Base-by-base conservation (phyloP, 2,888 invertebrate genomes). In the Drosophila kokeensis region DNA sequence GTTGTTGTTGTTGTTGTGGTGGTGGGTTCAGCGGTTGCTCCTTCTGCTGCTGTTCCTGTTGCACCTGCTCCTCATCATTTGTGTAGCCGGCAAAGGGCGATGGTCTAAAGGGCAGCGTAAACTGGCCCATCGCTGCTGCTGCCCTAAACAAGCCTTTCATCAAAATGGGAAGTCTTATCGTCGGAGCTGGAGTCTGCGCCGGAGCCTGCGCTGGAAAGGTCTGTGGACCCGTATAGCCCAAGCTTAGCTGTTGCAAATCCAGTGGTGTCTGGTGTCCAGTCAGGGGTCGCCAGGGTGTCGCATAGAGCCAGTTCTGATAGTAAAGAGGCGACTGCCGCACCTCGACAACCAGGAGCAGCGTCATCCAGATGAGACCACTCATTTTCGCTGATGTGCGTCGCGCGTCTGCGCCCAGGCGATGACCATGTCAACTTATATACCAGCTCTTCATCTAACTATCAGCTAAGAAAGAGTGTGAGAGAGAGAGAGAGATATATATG, bases 41-140 rank as follows among this genome's bases (percentile, higher is more conserved):
- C 24, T 48, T 67, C 1, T 53, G 50, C 1, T 60, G 63, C 36
- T 59, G 30, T n/a, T n/a, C n/a, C 4, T 49, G 15, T 30, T 38
- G 27, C 10, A 54, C 11, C 21, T 54, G 49, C 13, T 62, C 58
- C 27, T 63, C 60, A 7, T 87, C 86, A 5, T 74, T 69, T 30
- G 71, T 82, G 49, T 87, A 90, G 38, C 90, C 90, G 5, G 75
- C 77, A 71, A 90, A 90, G 38, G 83, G 90, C 5, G 90, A 90
- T 11, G 90, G 86, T n/a, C 87, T 63, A 58, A 90, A 90, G 30
- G 90, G 90, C 48, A 85, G 66, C 34, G 42, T 65, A 40, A 81
- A 90, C 36, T 69, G 79, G 36, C 49, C 45, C 34, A 63, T 40
- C 13, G 27, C 11, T n/a, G 24, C 54, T 6, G 29, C 54, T n/a